These are phyloP conservation scores for Bombus pyrosoma DNA, from an alignment of 1,140 invertebrate species.

Conservation along the genomic window DNA sequence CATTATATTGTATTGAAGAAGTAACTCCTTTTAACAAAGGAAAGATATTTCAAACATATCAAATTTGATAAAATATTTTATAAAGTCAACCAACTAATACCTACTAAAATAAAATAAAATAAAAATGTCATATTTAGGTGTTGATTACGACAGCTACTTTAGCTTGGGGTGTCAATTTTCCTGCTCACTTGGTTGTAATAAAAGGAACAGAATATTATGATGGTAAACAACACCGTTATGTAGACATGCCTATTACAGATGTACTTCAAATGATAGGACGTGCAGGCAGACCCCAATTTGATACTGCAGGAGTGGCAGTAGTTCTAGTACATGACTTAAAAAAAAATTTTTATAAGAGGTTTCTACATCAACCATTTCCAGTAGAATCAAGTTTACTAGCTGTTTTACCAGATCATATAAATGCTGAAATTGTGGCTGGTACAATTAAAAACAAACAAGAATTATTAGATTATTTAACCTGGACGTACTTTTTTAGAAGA, in stretches of 20 bases:
- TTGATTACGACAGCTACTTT: slow-evolving; percentile 98
- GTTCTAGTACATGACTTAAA: slow-evolving; percentile 99
- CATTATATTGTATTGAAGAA: slow-evolving; percentile 17
- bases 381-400: slow-evolving; percentile 97
- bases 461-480: slow-evolving; percentile 98
- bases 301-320: slow-evolving; percentile 97
- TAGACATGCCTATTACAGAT: slow-evolving; percentile 99
- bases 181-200: slow-evolving; percentile 94
- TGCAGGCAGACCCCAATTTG: slow-evolving; percentile 98
- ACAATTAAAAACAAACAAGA: slow-evolving; percentile 97
- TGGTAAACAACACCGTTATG: slow-evolving; percentile 97
- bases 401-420: slow-evolving; percentile 97
- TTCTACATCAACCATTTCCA: slow-evolving; percentile 99
- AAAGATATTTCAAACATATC: neutral
- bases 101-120: neutral
- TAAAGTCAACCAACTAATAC: neutral
- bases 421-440: slow-evolving; percentile 98
- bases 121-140: slow-evolving; percentile 83
- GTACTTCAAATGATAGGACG: slow-evolving; percentile 99
- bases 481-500: slow-evolving; percentile 98
- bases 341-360: slow-evolving; percentile 99
- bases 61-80: slow-evolving; percentile 8
- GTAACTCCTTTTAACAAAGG: neutral
- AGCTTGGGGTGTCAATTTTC: slow-evolving; percentile 99
- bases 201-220: slow-evolving; percentile 99